phyloP scores from a whole-genome alignment of 2,113 vertebrate species.

The Oplegnathus fasciatus region DNA sequence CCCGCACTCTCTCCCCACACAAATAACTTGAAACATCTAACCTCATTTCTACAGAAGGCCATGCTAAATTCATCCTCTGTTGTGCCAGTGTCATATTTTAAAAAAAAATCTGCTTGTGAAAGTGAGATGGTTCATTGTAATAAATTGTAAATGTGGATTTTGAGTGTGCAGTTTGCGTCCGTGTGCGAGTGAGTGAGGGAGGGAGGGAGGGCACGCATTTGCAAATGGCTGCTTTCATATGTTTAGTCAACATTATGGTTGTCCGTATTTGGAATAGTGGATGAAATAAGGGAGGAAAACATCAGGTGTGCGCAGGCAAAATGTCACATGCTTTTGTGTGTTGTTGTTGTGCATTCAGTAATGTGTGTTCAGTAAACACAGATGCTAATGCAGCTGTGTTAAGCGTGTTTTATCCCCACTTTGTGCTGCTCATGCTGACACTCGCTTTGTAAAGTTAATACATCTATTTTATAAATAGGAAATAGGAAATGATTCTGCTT shows the following conservation, averaged over 20 bases:
- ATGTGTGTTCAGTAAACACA: constrained; percentile 3
- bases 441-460: not conserved
- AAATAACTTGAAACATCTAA: constrained; percentile 53
- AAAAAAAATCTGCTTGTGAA: not conserved
- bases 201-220: constrained; percentile 2
- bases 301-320: not conserved
- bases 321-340: not conserved
- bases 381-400: not conserved
- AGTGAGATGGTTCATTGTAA: constrained; percentile 3
- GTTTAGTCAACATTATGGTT: constrained; percentile 1
- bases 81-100: not conserved
- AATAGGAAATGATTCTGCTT: not conserved
- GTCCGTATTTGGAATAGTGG: not conserved
- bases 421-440: not conserved
- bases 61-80: constrained; percentile 33
- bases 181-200: constrained; percentile 3
- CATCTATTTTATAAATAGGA: not conserved
- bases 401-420: not conserved
- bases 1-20: constrained; percentile 34
- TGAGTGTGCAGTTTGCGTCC: not conserved
- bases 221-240: constrained; percentile 30
- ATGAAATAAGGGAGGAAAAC: constrained; percentile 11
- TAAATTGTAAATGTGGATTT: constrained; percentile 2
- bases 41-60: constrained; percentile 43
- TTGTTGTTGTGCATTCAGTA: not conserved